phyloP scores from a whole-genome alignment of 2,888 invertebrate species.

The Orchesella flavescens region DNA sequence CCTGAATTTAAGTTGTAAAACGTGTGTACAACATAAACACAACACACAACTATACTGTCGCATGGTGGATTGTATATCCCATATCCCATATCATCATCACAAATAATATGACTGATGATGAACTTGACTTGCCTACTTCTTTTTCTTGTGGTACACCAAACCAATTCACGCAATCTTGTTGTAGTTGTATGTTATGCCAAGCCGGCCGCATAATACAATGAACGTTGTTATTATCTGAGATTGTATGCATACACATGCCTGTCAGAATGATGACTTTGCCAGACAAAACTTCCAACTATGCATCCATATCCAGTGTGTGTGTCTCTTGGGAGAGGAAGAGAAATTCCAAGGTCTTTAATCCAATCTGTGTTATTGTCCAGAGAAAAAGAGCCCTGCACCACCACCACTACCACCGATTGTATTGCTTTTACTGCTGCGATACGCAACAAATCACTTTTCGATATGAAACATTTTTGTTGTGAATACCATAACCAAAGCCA shows the following conservation, averaged over 20 bases:
- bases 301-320: background rate
- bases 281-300: background rate
- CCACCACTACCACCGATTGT: no score
- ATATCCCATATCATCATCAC: no score
- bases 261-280: background rate
- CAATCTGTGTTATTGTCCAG: background rate
- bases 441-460: conserved; percentile 22
- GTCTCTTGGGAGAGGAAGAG: background rate
- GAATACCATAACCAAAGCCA: background rate
- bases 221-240: background rate
- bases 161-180: no score
- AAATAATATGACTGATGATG: background rate
- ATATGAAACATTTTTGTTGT: conserved; percentile 1
- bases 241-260: background rate
- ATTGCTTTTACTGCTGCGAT: background rate
- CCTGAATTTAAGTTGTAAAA: no score
- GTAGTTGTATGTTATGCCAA: no score
- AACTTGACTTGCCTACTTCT: background rate
- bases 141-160: background rate
- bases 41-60: background rate
- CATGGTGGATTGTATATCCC: background rate
- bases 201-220: background rate
- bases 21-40: background rate
- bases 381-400: background rate
- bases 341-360: conserved; percentile 12